Percentiles rank a stretch among this genome's conserved stretches.
phyloP scores from a whole-genome alignment of 1,140 invertebrate genomes.

The Hypothenemus hampei region DNA sequence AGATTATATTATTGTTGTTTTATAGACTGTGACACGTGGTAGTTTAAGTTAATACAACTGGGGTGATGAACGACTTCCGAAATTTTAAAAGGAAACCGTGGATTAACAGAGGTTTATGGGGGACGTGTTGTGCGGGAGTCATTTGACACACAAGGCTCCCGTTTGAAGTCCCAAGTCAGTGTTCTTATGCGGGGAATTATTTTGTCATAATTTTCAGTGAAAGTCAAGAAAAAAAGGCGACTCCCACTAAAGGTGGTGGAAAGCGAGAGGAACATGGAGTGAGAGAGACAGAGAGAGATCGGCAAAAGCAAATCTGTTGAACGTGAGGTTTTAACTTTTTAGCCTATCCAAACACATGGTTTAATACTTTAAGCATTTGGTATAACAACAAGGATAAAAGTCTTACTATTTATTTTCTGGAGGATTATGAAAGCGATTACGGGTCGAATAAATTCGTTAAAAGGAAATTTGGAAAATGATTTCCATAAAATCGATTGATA shows the following conservation, averaged over 20 bases:
- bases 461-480: no score
- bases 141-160: neutral
- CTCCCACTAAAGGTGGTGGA: neutral
- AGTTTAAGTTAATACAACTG: slow-evolving; percentile 11
- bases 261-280: no score
- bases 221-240: slow-evolving; percentile 14
- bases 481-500: no score
- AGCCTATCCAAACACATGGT: slow-evolving; percentile 9
- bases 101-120: slow-evolving; percentile 28
- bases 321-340: slow-evolving; percentile 25
- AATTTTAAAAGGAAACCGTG: slow-evolving; percentile 31
- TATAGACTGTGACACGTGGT: slow-evolving; percentile 29
- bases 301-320: slow-evolving; percentile 5
- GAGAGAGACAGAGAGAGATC: no score
- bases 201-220: slow-evolving; percentile 16
- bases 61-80: slow-evolving; percentile 31
- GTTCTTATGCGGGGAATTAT: no score
- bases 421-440: slow-evolving; percentile 4
- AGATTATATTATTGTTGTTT: no score
- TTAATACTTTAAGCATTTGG: slow-evolving; percentile 19
- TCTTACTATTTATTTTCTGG: slow-evolving; percentile 16
- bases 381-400: slow-evolving; percentile 25
- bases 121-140: slow-evolving; percentile 17
- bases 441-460: no score
- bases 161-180: slow-evolving; percentile 4